Percentiles rank a stretch among this genome's conserved stretches.
phyloP scores from a whole-genome alignment of 1,140 invertebrate species.

The Stenopsyche tienmushanensis region DNA sequence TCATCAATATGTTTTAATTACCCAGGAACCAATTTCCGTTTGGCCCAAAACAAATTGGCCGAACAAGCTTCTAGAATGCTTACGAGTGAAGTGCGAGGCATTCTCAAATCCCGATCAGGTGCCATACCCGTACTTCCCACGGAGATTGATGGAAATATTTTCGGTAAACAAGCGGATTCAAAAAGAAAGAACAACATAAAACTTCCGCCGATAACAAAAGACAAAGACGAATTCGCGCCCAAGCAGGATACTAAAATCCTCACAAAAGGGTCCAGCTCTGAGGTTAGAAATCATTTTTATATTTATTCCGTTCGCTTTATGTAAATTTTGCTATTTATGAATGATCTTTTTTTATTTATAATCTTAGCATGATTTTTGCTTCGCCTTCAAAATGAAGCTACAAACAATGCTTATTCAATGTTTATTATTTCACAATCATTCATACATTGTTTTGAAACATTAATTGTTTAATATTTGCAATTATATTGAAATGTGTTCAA shows the following conservation, averaged over 20 bases:
- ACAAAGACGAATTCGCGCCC: constrained; percentile 6
- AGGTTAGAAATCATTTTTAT: constrained; percentile 45
- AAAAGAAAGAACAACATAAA: constrained; percentile 1
- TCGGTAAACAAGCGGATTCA: not conserved
- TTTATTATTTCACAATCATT: too few relatives aligned
- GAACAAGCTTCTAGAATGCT: constrained; percentile 55
- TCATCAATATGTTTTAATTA: constrained; percentile 4
- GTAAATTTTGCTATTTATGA: not conserved
- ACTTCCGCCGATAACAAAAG: constrained; percentile 12
- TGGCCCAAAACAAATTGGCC: constrained; percentile 39
- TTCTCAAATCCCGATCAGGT: constrained; percentile 57
- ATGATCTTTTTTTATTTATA: not conserved
- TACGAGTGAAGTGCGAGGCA: constrained; percentile 55
- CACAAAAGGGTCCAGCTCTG: constrained; percentile 54
- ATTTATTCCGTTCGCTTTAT: not conserved
- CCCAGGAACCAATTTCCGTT: constrained; percentile 33
- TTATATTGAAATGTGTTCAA: not conserved
- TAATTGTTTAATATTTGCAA: not conserved
- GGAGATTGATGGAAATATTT: constrained; percentile 46
- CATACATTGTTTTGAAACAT: too few relatives aligned
- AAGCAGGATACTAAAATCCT: constrained; percentile 31
- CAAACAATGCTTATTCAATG: too few relatives aligned
- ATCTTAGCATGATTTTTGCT: constrained; percentile 5
- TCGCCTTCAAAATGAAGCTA: too few relatives aligned
- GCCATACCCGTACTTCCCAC: constrained; percentile 46